A percentile compares a stretch with the other conserved stretches of the same genome.
These are phyloP conservation scores for Megalops atlanticus DNA, from an alignment of 2,113 vertebrate species.

Conservation along the genomic window DNA sequence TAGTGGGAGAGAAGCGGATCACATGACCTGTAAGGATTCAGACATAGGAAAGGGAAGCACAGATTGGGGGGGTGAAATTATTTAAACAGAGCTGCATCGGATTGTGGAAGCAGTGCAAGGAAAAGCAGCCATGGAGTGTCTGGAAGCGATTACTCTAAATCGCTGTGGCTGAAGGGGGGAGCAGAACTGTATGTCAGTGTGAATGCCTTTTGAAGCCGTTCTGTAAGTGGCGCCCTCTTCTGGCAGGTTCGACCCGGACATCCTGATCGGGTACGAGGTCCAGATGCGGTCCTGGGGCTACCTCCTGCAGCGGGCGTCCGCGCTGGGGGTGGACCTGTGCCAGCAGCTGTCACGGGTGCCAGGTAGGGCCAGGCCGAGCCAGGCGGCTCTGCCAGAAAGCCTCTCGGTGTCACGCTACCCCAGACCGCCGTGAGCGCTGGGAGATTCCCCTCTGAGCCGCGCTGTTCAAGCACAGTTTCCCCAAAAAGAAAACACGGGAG, in stretches of 20 bases:
- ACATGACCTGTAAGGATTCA: neutral
- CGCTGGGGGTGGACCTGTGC: constrained; percentile 82
- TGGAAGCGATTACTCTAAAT: neutral
- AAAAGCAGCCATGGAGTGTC: neutral
- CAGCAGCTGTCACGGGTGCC: constrained; percentile 93
- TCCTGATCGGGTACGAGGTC: constrained; percentile 94
- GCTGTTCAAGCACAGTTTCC: neutral
- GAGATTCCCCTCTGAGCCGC: neutral
- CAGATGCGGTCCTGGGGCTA: constrained; percentile 98
- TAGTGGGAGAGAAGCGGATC: neutral
- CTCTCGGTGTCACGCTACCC: neutral
- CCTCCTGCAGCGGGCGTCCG: constrained; percentile 89
- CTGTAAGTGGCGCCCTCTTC: constrained; percentile 13
- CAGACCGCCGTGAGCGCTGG: neutral
- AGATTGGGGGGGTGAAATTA: neutral
- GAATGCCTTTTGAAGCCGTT: neutral
- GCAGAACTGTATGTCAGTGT: neutral
- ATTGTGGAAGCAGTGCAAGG: neutral
- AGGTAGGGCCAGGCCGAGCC: constrained; percentile 67
- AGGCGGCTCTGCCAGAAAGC: neutral
- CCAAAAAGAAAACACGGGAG: neutral
- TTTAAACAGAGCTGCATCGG: neutral
- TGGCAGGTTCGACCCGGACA: constrained; percentile 93
- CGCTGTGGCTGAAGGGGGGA: neutral
- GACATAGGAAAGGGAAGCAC: neutral